phyloP scores from a whole-genome alignment of 2,113 vertebrate genomes.

The Numida meleagris region DNA sequence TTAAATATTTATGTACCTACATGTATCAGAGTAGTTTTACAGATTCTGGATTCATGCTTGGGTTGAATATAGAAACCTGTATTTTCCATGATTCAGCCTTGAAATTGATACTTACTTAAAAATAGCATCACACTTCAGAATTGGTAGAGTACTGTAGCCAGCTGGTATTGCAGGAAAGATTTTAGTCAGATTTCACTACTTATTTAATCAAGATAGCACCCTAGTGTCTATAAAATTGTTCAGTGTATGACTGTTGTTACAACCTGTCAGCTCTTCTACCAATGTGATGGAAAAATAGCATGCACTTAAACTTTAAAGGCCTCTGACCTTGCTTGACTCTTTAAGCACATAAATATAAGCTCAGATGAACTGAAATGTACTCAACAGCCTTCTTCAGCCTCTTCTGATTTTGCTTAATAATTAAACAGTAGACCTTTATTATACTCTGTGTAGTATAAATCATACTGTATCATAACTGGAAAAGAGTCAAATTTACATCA shows the following conservation, averaged over 20 bases:
- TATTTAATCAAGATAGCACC: not conserved
- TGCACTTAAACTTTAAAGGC: not conserved
- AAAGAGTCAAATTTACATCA: not conserved
- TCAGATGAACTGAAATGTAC: not conserved
- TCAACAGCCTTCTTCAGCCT: not conserved
- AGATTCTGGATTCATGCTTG: not conserved
- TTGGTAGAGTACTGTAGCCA: not conserved
- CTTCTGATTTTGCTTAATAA: not conserved
- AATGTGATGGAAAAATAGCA: not conserved
- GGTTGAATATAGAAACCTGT: not conserved
- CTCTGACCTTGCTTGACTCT: not conserved
- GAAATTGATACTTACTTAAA: not conserved
- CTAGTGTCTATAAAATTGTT: not conserved
- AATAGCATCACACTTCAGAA: accelerated
- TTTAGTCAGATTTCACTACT: not conserved
- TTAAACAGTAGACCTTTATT: not conserved
- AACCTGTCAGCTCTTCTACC: not conserved
- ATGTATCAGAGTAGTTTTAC: not conserved
- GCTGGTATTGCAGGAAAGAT: not conserved
- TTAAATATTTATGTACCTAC: not conserved
- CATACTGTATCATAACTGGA: not conserved
- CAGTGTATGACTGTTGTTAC: not conserved
- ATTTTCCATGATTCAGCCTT: not conserved
- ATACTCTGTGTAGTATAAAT: not conserved
- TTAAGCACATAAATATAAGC: not conserved